Evolutionary conservation across 2,113 vertebrate species (phyloP).

Genomic region (Saiga tatarica): DNA sequence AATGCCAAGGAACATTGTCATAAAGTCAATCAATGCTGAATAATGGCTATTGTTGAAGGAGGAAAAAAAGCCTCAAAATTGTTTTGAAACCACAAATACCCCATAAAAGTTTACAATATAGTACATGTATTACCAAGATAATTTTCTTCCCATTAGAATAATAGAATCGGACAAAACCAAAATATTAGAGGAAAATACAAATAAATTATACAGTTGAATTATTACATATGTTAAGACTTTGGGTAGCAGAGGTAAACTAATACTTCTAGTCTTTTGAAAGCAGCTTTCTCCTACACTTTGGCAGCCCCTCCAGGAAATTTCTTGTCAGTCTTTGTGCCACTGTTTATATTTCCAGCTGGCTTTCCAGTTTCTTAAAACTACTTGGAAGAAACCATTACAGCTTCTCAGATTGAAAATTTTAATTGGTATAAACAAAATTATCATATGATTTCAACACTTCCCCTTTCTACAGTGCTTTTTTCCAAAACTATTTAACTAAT

Average conservation of each 20-base stretch:
- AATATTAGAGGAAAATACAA: background rate
- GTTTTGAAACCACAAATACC: conserved; percentile 10
- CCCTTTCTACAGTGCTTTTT: background rate
- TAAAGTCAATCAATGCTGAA: background rate
- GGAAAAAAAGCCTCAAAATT: background rate
- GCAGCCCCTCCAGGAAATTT: background rate
- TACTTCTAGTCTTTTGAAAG: background rate
- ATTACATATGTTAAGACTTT: background rate
- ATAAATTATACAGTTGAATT: background rate
- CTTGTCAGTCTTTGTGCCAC: background rate
- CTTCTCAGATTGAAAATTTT: background rate
- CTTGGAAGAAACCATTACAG: conserved; percentile 27
- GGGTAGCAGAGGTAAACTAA: background rate
- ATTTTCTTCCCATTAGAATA: background rate
- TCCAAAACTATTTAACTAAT: conserved; percentile 58
- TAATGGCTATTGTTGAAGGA: background rate
- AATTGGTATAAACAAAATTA: conserved; percentile 60
- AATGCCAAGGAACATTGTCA: conserved; percentile 1
- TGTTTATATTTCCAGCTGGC: conserved; percentile 15
- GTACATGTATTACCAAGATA: background rate
- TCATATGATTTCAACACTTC: conserved; percentile 38
- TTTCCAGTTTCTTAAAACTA: conserved; percentile 36
- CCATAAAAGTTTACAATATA: background rate
- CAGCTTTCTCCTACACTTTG: background rate
- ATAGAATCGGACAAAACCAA: background rate